Base-by-base conservation (phyloP, 2,113 vertebrate species). In the Athene noctua region DNA sequence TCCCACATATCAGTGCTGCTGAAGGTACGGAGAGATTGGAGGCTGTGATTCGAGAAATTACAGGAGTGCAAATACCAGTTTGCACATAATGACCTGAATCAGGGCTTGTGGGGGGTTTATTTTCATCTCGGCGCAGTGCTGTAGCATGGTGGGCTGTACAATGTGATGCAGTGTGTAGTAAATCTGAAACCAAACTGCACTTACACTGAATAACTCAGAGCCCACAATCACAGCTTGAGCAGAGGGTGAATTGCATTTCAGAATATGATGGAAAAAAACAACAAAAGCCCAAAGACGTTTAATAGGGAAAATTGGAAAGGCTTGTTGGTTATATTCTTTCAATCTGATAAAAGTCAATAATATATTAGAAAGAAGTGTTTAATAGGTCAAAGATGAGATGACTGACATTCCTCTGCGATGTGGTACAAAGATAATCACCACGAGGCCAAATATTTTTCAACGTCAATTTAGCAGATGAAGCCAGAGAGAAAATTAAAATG, bases 401-500 rank as follows among this genome's bases (percentile, higher is more conserved):
- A 75, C 30, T 92, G 84, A 82, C 42, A 36, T 70, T 87, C 29
- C 23, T 83, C 75, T 88, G 67, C 0, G 0, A 61, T 86, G 52
- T 75, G 73, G 27, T 57, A 85, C 62, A 46, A 88, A 91, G 86
- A 80, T 84, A 86, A 86, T 84, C 74, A 77, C 36, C 29, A 75
- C 0, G 0, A 88, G 57, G 72, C 46, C 73, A 86, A 89, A 87
- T 47, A 70, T 91, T 87, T 92, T 90, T 91, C 73, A 91, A 63
- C 2, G 4, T 95, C 83, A 90, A 26, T 85, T 85, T 89, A 82
- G 42, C 42, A 94, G 52, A 92, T 86, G 80, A 96, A 89, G 51
- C 63, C 66, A 85, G 57, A 84, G 46, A 89, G 75, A 70, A 94
- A 92, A 96, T 93, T 94, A 94, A 93, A 92, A 96, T 80, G 79